Evolutionary conservation across 2,888 invertebrate species (phyloP), one percentile per base, ranked within the genome.

Genomic region (Hypercompe scribonia): DNA sequence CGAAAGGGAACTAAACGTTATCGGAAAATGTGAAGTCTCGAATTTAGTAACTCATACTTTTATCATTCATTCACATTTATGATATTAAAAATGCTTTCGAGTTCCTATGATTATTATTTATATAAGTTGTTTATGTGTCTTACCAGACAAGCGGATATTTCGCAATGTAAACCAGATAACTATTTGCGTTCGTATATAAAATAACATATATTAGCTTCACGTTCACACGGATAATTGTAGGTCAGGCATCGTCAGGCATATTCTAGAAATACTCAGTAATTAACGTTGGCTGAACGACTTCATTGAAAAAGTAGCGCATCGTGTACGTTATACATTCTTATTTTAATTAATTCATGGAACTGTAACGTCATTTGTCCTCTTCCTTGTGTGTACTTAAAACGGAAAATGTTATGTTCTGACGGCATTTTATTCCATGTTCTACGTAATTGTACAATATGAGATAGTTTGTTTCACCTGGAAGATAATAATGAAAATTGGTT

Each of bases 41-140:
- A 4, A 46, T 5, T 46, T 13, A 50, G 21, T 66, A 75, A 77
- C 77, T 69, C 73, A 74, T 71, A 69, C 67, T 77, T 85, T 88
- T 91, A 89, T 89, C 90, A 85, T 80, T 68, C 78, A 79, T 83
- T 90, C 89, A 90, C 90, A 83, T 81, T 87, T 87, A 79, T 83
- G 39, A 78, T 74, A 66, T 74, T 70, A 82, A 79, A 83, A 80
- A 80, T 77, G 78, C 79, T 78, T 66, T 76, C n/a, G n/a, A 34
- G 46, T 33, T 31, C 50, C 78, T 73, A 71, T 78, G 75, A 76
- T 75, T 80, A 77, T 78, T 79, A 78, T 84, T 76, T 79, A 83
- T 74, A 80, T 78, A 77, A 76, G 78, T 76, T 84, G 82, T 83
- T 83, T 84, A 81, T 77, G 77, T 79, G 68, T 73, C 75, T 87